Percentiles rank a stretch among this genome's conserved stretches.
These are phyloP conservation scores for Sylvietta virens DNA, from an alignment of 2,113 vertebrate genomes.

Conservation along the genomic window DNA sequence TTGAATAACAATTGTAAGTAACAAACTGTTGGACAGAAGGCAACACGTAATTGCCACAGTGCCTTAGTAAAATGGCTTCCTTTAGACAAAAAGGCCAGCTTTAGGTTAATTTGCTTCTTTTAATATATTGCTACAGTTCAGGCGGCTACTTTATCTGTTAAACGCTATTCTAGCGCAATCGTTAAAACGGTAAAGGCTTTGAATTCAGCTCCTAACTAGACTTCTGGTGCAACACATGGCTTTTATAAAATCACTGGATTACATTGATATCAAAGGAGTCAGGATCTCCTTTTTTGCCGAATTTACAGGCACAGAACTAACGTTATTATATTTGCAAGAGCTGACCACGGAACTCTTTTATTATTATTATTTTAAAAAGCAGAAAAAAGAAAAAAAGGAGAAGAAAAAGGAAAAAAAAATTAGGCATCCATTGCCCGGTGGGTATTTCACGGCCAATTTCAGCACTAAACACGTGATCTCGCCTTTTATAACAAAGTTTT, in stretches of 20 bases:
- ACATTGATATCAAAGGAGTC: constrained; percentile 75
- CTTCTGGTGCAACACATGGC: constrained; percentile 78
- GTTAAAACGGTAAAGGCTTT: constrained; percentile 75
- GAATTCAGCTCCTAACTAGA: constrained; percentile 73
- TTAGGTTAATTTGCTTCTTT: constrained; percentile 79
- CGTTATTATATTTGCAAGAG: constrained; percentile 68
- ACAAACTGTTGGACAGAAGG: constrained; percentile 70
- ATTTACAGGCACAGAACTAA: constrained; percentile 73
- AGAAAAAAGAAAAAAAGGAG: background rate
- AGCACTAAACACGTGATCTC: constrained; percentile 97
- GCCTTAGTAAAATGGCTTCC: constrained; percentile 74
- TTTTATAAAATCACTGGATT: constrained; percentile 80
- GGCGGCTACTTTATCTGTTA: constrained; percentile 74
- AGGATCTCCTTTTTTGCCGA: constrained; percentile 61
- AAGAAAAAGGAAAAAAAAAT: background rate
- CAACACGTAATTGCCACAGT: constrained; percentile 67
- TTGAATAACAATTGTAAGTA: constrained; percentile 71
- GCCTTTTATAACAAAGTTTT: constrained; percentile 98
- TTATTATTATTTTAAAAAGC: constrained; percentile 20
- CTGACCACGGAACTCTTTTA: constrained; percentile 57
- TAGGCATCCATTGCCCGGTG: constrained; percentile 79
- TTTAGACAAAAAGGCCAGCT: constrained; percentile 77
- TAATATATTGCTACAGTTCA: constrained; percentile 75
- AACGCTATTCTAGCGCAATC: constrained; percentile 66
- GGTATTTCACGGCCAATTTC: constrained; percentile 99